Base-by-base conservation (phyloP, 2,113 vertebrate species). In the Cyprinodon variegatus region DNA sequence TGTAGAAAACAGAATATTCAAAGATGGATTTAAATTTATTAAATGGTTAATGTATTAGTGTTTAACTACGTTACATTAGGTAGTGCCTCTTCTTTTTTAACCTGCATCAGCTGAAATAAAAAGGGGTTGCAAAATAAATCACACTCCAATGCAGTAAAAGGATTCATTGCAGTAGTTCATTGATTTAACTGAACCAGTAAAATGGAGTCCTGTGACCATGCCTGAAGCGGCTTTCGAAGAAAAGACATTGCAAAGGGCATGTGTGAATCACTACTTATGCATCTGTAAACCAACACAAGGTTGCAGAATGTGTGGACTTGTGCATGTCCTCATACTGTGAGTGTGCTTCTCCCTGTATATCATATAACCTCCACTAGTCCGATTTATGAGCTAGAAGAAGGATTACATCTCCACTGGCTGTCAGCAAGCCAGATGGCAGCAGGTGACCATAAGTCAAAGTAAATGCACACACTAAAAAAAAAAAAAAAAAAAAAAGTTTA, bases 381-480 rank as follows among this genome's bases (percentile, higher is more conserved):
- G 95, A 96, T 96, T 96, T 95, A 96, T 88, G 36, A 77, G 59
- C 0, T 7, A 57, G 61, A 71, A 39, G 12, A 69, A 77, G 93
- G 93, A 95, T 95, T 94, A 81, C 92, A 91, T 94, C 82, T 84
- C 91, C 89, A 86, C 3, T 94, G 93, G 96, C 94, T 95, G 94
- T 96, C 95, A 95, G 90, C 86, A 78, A 83, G 93, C 93, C 92
- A 94, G 94, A 78, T 77, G 90, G 89, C 83, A 83, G 92, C 79
- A 85, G 78, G 91, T 79, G 69, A 86, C 84, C 88, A 95, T 96
- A 94, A 95, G 96, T 96, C 94, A 96, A 90, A 89, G 94, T 90
- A 91, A 95, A 94, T 84, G 87, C 77, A 64, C 76, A 70, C 80
- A 9, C 69, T 76, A 48, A 39, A 83, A 94, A 80, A 70, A 78